A percentile compares a stretch with the other conserved stretches of the same genome.
Conservation (phyloP, 2,113 vertebrate genomes). For the Tyto alba region DNA sequence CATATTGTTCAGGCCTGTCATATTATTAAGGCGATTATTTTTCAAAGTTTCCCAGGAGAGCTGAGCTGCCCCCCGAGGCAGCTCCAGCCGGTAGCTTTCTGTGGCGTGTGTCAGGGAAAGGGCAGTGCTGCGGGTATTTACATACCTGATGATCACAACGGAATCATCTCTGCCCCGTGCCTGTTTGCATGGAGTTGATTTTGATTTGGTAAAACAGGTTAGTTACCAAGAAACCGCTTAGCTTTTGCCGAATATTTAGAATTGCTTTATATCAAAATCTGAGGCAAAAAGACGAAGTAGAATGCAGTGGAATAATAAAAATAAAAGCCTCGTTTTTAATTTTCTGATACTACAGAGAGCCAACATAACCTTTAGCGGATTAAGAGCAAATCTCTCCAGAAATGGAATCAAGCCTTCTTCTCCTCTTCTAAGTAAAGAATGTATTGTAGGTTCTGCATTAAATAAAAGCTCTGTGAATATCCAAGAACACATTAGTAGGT, state of each 20-base stretch:
- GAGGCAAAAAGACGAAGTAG: background rate
- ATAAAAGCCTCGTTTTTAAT: conserved; percentile 38
- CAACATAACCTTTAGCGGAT: conserved; percentile 53
- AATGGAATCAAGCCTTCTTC: conserved; percentile 41
- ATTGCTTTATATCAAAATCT: conserved; percentile 6
- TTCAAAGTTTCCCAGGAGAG: conserved; percentile 30
- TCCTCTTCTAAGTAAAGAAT: conserved; percentile 28
- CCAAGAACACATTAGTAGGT: conserved; percentile 40
- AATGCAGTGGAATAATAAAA: background rate
- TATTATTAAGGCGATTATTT: conserved; percentile 9
- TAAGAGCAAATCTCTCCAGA: conserved; percentile 59
- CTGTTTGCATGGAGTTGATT: background rate
- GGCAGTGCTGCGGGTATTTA: conserved; percentile 27
- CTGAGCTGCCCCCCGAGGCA: background rate
- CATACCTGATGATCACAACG: conserved; percentile 43
- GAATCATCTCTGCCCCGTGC: background rate
- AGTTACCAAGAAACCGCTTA: background rate
- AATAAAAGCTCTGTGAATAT: conserved; percentile 50
- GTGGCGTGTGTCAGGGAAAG: conserved; percentile 21
- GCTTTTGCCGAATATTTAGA: conserved; percentile 19
- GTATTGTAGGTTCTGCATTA: conserved; percentile 27
- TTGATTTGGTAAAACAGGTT: conserved; percentile 39
- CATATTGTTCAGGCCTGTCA: conserved; percentile 4
- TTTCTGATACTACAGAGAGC: conserved; percentile 27
- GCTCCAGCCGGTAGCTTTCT: conserved; percentile 6